Evolutionary conservation across 2,797 vertebrate genomes (phyloP), one percentile per base, ranked within the genome.

Genomic region (Parauchenoglanis punctatus): DNA sequence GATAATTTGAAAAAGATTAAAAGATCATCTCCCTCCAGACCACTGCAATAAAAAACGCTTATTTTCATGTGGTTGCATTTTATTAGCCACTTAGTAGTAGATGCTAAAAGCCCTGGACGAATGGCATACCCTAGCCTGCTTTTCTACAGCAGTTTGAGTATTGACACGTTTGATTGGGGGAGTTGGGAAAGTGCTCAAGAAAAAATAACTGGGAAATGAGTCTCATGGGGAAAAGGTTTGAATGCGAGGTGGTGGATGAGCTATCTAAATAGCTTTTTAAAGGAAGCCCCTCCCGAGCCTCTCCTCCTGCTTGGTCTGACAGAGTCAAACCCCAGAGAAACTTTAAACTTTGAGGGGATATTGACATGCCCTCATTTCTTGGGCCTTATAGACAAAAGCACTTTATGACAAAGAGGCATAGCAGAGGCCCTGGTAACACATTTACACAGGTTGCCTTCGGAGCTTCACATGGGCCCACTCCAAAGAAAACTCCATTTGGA

Each of bases 211-310:
- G 67, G 17, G 11, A 70, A 40, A 67, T 11, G 8, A 44, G 68
- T 23, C 68, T 44, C 6, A 72, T 68, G 68, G n/a, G 44, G 72
- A 25, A 73, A 49, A 49, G 8, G 23, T 25, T n/a, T 20, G 20
- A 49, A 75, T 40, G 46, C 73, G 86, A 63, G 28, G 82, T 83
- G 72, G 65, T 59, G 17, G 61, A 59, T 83, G 56, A 89, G 72
- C 67, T 28, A 82, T 58, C 76, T 86, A 81, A 84, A 87, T 56
- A 70, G 59, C 65, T 87, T 81, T 88, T 83, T 83, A 88, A 65
- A 87, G 85, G 67, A 87, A 76, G 28, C 67, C 46, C 52, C 58
- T 85, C 18, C 25, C 40, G 49, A 54, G 20, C 52, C n/a, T n/a
- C 31, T 12, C 58, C 58, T 40, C 4, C 17, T 12, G 10, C 54